Conservation (phyloP, 2,113 vertebrate genomes). For the Columba livia region DNA sequence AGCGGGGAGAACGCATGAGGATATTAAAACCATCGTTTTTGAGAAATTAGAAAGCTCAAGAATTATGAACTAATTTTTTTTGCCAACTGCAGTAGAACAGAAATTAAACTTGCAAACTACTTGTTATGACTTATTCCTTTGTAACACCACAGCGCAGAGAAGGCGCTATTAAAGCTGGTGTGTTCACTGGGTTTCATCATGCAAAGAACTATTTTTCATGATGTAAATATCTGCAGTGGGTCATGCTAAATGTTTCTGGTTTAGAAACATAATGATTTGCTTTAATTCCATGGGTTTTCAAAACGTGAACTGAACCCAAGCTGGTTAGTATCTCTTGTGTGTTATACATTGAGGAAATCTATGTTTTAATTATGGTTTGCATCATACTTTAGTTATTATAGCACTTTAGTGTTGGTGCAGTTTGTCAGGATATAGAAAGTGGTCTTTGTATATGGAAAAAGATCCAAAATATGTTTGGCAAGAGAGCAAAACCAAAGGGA, state of each 20-base stretch:
- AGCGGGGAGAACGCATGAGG: neutral
- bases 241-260: slow-evolving; percentile 14
- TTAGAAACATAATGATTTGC: slow-evolving; percentile 43
- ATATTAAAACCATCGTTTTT: neutral
- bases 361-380: slow-evolving; percentile 78
- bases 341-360: slow-evolving; percentile 73
- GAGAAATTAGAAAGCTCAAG: neutral
- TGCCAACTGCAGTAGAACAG: neutral
- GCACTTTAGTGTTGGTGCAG: slow-evolving; percentile 70
- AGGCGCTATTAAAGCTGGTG: neutral
- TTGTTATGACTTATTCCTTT: neutral
- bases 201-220: neutral
- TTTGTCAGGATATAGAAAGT: slow-evolving; percentile 73
- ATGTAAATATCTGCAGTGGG: slow-evolving; percentile 23
- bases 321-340: slow-evolving; percentile 73
- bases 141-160: neutral
- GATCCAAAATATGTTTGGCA: slow-evolving; percentile 74
- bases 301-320: slow-evolving; percentile 54
- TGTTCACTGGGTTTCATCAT: neutral
- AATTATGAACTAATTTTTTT: neutral
- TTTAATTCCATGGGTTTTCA: slow-evolving; percentile 63
- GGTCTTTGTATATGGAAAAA: slow-evolving; percentile 71
- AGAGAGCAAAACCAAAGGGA: slow-evolving; percentile 69
- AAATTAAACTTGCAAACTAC: neutral
- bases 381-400: slow-evolving; percentile 74